phyloP scores from a whole-genome alignment of 2,113 vertebrate species.

The Loxodonta africana region DNA sequence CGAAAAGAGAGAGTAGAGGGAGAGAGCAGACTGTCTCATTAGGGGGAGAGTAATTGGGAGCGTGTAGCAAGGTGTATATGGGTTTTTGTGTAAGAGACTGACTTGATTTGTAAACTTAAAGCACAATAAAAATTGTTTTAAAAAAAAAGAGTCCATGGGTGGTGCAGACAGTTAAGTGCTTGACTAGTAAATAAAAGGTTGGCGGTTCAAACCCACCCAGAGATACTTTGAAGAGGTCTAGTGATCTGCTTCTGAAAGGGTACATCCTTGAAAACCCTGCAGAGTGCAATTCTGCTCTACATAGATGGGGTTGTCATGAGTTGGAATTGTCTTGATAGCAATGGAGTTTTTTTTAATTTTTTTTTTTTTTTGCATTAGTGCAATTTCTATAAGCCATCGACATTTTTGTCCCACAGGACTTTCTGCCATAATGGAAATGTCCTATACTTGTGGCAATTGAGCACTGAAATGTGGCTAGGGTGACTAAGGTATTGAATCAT shows the following conservation, averaged over 20 bases:
- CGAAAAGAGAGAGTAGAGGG: no score
- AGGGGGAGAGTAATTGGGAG: no score
- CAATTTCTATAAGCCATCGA: fast-evolving
- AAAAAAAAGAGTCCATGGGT: not conserved
- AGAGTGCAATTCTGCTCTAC: not conserved
- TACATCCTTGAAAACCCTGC: not conserved
- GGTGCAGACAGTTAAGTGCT: not conserved
- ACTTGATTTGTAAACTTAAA: no score
- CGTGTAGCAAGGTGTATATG: no score
- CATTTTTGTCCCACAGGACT: not conserved
- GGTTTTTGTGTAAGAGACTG: no score
- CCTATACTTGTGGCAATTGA: fast-evolving
- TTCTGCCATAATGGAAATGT: not conserved
- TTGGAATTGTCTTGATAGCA: not conserved
- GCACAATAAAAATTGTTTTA: no score
- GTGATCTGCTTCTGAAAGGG: not conserved
- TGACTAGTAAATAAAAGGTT: not conserved
- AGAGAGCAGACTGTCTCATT: no score
- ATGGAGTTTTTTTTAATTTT: not conserved
- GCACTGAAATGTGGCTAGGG: not conserved
- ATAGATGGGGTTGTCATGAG: not conserved
- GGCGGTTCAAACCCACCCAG: not conserved
- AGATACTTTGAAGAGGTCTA: not conserved
- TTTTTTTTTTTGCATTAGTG: fast-evolving
- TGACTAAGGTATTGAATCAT: not conserved